Conservation (phyloP, 2,113 vertebrate species). For the Pungitius pungitius region DNA sequence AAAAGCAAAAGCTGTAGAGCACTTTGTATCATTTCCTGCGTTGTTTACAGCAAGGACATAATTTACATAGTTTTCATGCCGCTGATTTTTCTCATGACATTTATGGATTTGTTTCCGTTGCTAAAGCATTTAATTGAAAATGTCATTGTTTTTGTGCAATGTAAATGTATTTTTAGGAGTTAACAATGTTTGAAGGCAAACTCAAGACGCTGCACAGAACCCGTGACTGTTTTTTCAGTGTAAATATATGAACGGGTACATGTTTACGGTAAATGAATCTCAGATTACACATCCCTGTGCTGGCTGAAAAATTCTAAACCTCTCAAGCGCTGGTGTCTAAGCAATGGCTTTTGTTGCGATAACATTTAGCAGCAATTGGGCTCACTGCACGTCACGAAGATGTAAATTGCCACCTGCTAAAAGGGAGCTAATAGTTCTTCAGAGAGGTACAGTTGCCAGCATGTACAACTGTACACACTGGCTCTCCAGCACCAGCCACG, state of each 20-base stretch:
- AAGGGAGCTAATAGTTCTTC: conserved; percentile 21
- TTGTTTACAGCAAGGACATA: background rate
- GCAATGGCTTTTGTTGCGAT: conserved; percentile 18
- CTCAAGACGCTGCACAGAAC: background rate
- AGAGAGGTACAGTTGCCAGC: conserved; percentile 15
- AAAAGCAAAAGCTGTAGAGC: background rate
- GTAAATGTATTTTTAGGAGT: background rate
- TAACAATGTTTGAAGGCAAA: background rate
- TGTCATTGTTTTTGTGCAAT: background rate
- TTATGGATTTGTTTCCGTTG: background rate
- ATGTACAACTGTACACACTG: background rate
- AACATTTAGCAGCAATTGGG: conserved; percentile 18
- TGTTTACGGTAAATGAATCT: conserved; percentile 24
- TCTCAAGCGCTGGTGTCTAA: background rate
- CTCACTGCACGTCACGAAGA: conserved; percentile 15
- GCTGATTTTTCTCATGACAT: background rate
- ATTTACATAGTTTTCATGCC: background rate
- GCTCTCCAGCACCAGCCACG: background rate
- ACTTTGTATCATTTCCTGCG: background rate
- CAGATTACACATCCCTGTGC: conserved; percentile 16
- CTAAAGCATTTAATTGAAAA: no score
- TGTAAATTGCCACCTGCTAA: conserved; percentile 14
- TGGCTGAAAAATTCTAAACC: conserved; percentile 6
- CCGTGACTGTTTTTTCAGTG: background rate
- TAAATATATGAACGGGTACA: background rate